Evolutionary conservation across 2,888 invertebrate genomes (phyloP).

Genomic region (Deroplatys truncata): DNA sequence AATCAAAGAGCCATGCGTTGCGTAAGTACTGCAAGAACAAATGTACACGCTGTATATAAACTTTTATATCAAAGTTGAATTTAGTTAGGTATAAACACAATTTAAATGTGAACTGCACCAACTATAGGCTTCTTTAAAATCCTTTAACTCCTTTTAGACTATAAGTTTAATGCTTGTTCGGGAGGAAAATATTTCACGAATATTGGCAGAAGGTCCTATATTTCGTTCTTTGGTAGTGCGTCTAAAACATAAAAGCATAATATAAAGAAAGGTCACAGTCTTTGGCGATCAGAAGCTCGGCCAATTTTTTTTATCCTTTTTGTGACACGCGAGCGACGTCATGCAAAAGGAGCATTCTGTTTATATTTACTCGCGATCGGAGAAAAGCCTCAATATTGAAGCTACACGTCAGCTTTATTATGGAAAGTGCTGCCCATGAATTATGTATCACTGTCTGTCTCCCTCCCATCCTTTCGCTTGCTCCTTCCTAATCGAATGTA

Average conservation of each 20-base stretch:
- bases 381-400: neutral
- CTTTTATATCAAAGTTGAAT: too few relatives aligned
- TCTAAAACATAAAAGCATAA: neutral
- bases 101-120: too few relatives aligned
- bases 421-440: neutral
- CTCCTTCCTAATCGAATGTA: neutral
- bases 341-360: neutral
- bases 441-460: neutral
- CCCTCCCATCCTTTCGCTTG: neutral
- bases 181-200: too few relatives aligned
- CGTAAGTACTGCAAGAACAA: too few relatives aligned
- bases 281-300: too few relatives aligned
- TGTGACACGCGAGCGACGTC: neutral
- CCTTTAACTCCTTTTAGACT: too few relatives aligned
- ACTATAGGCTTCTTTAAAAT: too few relatives aligned
- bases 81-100: too few relatives aligned
- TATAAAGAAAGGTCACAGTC: neutral
- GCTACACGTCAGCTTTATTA: neutral
- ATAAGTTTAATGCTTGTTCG: too few relatives aligned
- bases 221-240: neutral
- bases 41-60: too few relatives aligned
- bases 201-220: neutral
- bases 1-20: too few relatives aligned
- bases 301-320: neutral
- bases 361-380: neutral